phyloP scores from a whole-genome alignment of 2,888 invertebrate species.

The Bruchidius siliquastri region DNA sequence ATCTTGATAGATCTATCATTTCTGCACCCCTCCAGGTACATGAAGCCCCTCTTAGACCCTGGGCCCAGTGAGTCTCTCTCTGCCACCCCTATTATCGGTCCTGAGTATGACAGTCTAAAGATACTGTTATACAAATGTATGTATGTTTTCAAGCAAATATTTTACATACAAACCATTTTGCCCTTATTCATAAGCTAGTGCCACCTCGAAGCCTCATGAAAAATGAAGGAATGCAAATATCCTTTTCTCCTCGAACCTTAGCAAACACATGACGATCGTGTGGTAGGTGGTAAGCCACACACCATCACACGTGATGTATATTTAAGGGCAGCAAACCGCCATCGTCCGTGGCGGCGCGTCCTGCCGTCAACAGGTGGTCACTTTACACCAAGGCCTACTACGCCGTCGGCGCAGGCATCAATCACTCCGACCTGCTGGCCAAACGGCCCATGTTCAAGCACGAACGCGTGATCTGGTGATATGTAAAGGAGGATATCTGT shows the following conservation, averaged over 20 bases:
- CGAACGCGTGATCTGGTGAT: neutral
- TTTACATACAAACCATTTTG: too few relatives aligned
- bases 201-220: neutral
- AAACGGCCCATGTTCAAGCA: neutral
- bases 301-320: neutral
- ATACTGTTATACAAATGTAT: too few relatives aligned
- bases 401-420: neutral
- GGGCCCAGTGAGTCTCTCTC: too few relatives aligned
- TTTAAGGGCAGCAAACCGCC: conserved; percentile 1
- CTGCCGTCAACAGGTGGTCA: neutral
- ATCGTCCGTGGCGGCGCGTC: neutral
- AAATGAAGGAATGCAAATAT: neutral
- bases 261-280: neutral
- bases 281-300: neutral
- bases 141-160: too few relatives aligned
- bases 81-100: too few relatives aligned
- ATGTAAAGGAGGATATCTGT: neutral
- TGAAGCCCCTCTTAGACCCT: too few relatives aligned
- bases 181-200: neutral
- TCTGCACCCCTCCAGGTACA: too few relatives aligned
- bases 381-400: neutral
- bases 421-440: neutral
- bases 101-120: too few relatives aligned
- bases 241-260: neutral
- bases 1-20: too few relatives aligned